phyloP scores from a whole-genome alignment of 2,888 invertebrate species.

The Drosophila buzzatii region DNA sequence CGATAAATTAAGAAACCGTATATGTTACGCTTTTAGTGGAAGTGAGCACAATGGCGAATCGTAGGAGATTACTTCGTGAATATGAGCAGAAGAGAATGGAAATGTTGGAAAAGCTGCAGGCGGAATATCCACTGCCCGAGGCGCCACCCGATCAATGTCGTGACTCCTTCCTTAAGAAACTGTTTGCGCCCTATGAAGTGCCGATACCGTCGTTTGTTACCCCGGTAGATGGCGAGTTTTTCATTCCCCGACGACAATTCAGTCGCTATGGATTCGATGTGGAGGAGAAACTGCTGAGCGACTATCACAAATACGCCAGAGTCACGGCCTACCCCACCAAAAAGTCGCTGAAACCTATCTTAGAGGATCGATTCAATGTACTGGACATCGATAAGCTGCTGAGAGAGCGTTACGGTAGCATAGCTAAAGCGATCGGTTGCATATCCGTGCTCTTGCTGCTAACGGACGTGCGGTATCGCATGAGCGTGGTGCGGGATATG shows the following conservation, averaged over 20 bases:
- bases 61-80: not conserved
- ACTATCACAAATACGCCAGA: not conserved
- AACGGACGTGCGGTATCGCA: conserved; percentile 26
- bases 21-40: not conserved
- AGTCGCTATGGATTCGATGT: not conserved
- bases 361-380: not conserved
- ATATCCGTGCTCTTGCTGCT: conserved; percentile 39
- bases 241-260: not conserved
- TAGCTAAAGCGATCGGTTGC: conserved; percentile 27
- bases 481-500: conserved; percentile 13
- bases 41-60: not conserved
- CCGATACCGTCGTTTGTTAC: not conserved
- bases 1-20: not conserved
- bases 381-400: conserved; percentile 27
- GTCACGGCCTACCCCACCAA: not conserved
- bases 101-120: not conserved
- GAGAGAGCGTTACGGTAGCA: conserved; percentile 31
- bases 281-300: not conserved
- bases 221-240: not conserved
- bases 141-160: conserved; percentile 24
- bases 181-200: conserved; percentile 2
- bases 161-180: conserved; percentile 24
- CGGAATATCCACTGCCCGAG: conserved; percentile 16
- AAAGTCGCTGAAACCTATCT: rapidly evolving
- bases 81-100: not conserved